Conservation (phyloP, 2,113 vertebrate genomes). For the Tringa solitaria region DNA sequence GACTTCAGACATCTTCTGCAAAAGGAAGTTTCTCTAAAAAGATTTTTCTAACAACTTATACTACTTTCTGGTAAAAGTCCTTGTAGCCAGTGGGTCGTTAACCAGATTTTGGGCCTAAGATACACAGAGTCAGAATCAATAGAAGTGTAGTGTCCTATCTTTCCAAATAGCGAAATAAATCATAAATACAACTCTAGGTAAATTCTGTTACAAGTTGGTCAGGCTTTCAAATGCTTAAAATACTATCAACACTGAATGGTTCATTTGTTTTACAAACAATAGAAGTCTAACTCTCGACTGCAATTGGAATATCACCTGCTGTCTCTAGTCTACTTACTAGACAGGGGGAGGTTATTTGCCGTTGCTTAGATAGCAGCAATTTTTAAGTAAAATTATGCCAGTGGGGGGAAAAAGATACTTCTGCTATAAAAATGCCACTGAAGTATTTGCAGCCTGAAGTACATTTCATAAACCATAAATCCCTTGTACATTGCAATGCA, state of each 20-base stretch:
- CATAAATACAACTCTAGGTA: background rate
- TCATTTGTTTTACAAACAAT: background rate
- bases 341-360: background rate
- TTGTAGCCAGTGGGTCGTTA: background rate
- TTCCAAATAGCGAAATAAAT: background rate
- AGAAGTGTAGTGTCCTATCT: background rate
- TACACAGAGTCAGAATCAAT: background rate
- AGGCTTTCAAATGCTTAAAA: background rate
- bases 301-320: background rate
- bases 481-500: background rate
- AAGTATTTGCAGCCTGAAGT: background rate
- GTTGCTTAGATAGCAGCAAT: background rate
- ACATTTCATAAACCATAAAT: background rate
- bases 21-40: background rate
- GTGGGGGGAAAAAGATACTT: background rate
- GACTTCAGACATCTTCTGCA: background rate
- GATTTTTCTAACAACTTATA: background rate
- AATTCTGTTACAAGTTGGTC: background rate
- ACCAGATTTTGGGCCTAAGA: background rate
- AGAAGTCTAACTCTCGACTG: background rate
- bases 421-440: background rate
- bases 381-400: background rate
- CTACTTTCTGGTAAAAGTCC: background rate
- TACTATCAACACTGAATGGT: background rate
- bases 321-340: background rate